Evolutionary conservation across 2,888 invertebrate genomes (phyloP), one percentile per base, ranked within the genome.

Genomic region (Platycheirus rosarum): DNA sequence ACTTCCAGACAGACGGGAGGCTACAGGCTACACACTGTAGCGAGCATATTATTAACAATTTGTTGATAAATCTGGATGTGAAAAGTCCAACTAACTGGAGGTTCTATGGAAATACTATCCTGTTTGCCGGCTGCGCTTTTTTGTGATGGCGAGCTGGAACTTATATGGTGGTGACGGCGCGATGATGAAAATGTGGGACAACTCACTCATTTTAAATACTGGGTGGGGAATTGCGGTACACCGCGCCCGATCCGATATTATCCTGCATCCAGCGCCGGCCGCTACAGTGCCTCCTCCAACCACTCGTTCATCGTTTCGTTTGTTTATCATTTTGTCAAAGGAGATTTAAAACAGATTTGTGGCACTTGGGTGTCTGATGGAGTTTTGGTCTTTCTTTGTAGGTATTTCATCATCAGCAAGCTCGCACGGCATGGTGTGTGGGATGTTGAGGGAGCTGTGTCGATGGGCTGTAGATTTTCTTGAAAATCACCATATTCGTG

Each of bases 341-440:
- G 18, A 74, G 63, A 70, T 73, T 65, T 57, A 48, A 49, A 55
- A 74, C 57, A 74, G 73, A 74, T 74, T 74, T 57, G 40, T 46
- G 42, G 65, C 32, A 48, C 29, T 65, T 63, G 63, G 53, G 53
- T 48, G 73, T 55, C 63, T 65, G 46, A 55, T 44, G 53, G 35
- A 14, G 40, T 55, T 55, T 65, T 4, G 23, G 23, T 23, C 23
- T 23, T 23, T 23, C 23, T 6, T 23, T 23, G 2, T n/a, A n/a
- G n/a, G n/a, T 53, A 26, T 63, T 73, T 20, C 16, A 11, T 13
- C 16, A n/a, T 20, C 14, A 9, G 35, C 26, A 18, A 60, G 40
- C 40, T 55, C 6, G 23, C 23, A 6, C 23, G 6, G 23, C 73
- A 65, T 40, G 65, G 73, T 74, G 73, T 74, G 73, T 57, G 73